Evolutionary conservation across 2,888 invertebrate species (phyloP).

Genomic region (Calameuta filiformis): DNA sequence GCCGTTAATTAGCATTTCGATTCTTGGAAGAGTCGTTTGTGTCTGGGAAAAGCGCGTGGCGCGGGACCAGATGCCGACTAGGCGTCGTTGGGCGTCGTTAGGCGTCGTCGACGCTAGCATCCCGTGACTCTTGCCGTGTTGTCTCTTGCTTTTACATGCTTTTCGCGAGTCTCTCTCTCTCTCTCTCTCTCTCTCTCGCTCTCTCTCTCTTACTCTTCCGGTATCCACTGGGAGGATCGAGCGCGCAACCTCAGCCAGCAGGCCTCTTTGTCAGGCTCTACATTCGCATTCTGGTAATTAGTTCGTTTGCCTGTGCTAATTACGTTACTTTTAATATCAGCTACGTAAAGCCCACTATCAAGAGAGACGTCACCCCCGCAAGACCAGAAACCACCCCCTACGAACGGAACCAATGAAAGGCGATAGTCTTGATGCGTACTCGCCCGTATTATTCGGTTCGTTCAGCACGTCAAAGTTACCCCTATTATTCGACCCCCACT

Average conservation of each 20-base stretch:
- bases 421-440: slow-evolving; percentile 3
- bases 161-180: neutral
- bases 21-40: slow-evolving; percentile 39
- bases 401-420: neutral
- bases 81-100: slow-evolving; percentile 12
- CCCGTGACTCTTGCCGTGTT: neutral
- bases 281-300: slow-evolving; percentile 61
- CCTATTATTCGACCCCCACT: neutral
- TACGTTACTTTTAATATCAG: slow-evolving; percentile 45
- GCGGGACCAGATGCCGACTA: slow-evolving; percentile 8
- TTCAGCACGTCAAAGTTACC: neutral
- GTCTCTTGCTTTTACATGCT: neutral
- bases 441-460: neutral
- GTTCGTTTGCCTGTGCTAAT: slow-evolving; percentile 61
- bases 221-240: neutral
- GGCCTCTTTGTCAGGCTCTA: slow-evolving; percentile 52
- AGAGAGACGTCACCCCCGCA: no score
- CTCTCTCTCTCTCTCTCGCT: neutral
- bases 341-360: neutral
- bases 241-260: slow-evolving; percentile 4
- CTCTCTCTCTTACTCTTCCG: neutral
- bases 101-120: neutral
- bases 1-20: slow-evolving; percentile 58
- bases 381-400: neutral
- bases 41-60: slow-evolving; percentile 12